Evolutionary conservation across 2,888 invertebrate species (phyloP), one percentile per base, ranked within the genome.

Genomic region (Leptura quadrifasciata): DNA sequence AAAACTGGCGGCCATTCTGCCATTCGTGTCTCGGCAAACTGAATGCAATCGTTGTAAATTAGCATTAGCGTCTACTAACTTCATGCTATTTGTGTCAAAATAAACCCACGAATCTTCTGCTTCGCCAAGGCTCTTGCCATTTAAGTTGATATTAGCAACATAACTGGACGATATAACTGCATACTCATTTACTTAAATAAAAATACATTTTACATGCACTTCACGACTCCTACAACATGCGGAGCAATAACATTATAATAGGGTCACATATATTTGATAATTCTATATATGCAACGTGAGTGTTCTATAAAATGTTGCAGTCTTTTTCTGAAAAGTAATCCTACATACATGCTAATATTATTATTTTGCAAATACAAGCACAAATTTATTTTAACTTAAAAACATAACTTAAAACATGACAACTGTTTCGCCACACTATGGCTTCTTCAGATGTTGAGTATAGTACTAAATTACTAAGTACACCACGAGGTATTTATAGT

Each of bases 31-130:
- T 84, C 84, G 83, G 77, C 80, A 75, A 85, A 85, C 84, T 84
- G 85, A 85, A 87, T 87, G 87, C 88, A 88, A 88, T 88, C 88
- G 88, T 84, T 88, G 88, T 89, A 89, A 89, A 89, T 89, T 88
- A 88, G 88, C 88, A 88, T 89, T 88, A 89, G 87, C 87, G 88
- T 89, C 88, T 84, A 86, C 88, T 88, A 87, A 88, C 87, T 87
- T 86, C 84, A 86, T 87, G 88, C 87, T 87, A 88, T 88, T 88
- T 88, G 88, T 87, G 88, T 89, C 88, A 87, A 86, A 85, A 86
- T 86, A 87, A 88, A 84, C 88, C 88, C 87, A 88, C 88, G 87
- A 83, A 84, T 82, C 83, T 81, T 81, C 78, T 72, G 76, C 70
- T 67, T 64, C 74, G 68, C 71, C 76, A 74, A 76, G 76, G 76